Base-by-base conservation (phyloP, 2,113 vertebrate genomes). In the Pao palembangensis region DNA sequence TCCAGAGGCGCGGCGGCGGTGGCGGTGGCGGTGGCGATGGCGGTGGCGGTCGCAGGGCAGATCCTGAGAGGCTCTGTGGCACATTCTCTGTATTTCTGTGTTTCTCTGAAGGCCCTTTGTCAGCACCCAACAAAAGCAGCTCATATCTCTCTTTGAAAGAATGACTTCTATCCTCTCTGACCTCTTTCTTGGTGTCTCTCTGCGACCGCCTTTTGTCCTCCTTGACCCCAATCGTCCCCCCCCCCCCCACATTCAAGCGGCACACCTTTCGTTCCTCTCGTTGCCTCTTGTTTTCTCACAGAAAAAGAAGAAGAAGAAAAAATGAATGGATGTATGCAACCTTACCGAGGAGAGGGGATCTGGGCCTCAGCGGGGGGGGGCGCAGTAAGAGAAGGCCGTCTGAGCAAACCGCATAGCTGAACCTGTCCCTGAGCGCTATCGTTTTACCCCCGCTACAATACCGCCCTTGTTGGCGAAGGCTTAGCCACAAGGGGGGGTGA, bases 381-480 rank as follows among this genome's bases (percentile, higher is more conserved):
- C 59, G 48, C 58, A 56, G 58, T 51, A 55, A 56, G 69, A 66
- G 52, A 49, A 46, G 73, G 79, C 85, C 83, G 83, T 85, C 84
- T 74, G 68, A 75, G 81, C 78, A 85, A 34, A 85, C 83, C 83
- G 63, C 84, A 88, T 88, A 85, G 83, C 76, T 87, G 79, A 82
- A 81, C 62, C 71, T 11, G 72, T 88, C 85, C 83, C 71, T 17
- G 78, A 85, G 76, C 53, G 55, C 84, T 88, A 90, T 88, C 86
- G 56, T 80, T 82, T 88, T 90, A 88, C 88, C 69, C 56, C 61
- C 14, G 55, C 76, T 73, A 88, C 88, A 90, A 90, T 88, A 83
- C 73, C 8, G 58, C 78, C 85, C 84, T 90, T 90, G 87, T 88
- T 85, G 78, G 73, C 61, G 78, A 60, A 57, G 79, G 77, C 75